Evolutionary conservation across 2,888 invertebrate species (phyloP), one percentile per base, ranked within the genome.

Genomic region (Schizaphis graminum): DNA sequence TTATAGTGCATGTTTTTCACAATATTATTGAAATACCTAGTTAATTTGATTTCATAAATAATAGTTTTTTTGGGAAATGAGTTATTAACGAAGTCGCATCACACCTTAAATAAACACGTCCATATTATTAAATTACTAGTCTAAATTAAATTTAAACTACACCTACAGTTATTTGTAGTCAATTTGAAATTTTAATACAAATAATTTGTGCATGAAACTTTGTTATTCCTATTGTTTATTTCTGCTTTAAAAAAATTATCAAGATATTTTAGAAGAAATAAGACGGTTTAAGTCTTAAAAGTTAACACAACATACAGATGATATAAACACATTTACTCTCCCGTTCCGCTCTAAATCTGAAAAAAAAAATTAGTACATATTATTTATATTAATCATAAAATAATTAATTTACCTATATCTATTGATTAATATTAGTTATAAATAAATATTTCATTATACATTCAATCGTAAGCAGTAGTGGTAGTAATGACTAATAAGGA

Each of bases 51-150:
- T 49, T 57, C 11, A 28, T 41, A 28, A 10, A 44, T n/a, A n/a
- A 47, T 47, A 49, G n/a, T 86, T 57, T 57, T 57, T 86, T n/a
- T 57, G 47, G 91, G 91, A 91, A 91, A 57, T 91, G 7, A 11
- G 57, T 86, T 57, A 28, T 91, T 91, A 91, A 44, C 44, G n/a
- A 11, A 41, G 35, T 44, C 1, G 1, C 44, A 85, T 84, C 24
- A 84, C 28, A 85, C 10, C 26, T 49, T 4, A 77, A 49, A 77
- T 53, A 91, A 77, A 77, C 53, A 41, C 57, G 84, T 67, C 35
- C 35, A n/a, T 49, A 57, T 56, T 57, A 86, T 86, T 5, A 56
- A 91, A 86, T 91, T n/a, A 91, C n/a, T 89, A 28, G 44, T 47
- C 44, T 47, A 47, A 47, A 47, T 47, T 47, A 1, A 47, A 47